Conservation (phyloP, 2,113 vertebrate genomes). For the Notechis scutatus region DNA sequence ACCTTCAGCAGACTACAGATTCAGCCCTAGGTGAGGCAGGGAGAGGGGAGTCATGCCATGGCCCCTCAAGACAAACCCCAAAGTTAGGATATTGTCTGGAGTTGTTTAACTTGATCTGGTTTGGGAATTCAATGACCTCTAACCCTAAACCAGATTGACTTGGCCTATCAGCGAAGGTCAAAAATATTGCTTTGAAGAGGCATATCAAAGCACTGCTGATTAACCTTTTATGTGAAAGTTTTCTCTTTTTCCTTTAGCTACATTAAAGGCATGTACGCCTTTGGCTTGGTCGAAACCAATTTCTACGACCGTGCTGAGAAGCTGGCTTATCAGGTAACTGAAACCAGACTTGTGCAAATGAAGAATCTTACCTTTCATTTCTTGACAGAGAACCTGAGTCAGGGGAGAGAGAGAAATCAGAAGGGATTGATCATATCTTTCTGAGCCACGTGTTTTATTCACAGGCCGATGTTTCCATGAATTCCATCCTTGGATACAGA, state of each 20-base stretch:
- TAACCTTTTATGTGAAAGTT: not conserved
- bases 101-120: not conserved
- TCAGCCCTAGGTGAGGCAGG: not conserved
- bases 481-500: not conserved
- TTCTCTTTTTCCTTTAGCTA: conserved; percentile 71
- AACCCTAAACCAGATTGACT: not conserved
- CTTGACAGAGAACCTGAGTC: not conserved
- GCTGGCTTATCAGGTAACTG: conserved; percentile 83
- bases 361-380: not conserved
- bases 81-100: not conserved
- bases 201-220: not conserved
- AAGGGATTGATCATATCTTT: not conserved
- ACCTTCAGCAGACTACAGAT: not conserved
- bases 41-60: not conserved
- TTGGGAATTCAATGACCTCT: not conserved
- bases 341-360: not conserved
- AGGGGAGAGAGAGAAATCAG: not conserved
- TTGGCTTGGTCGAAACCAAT: conserved; percentile 88
- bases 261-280: conserved; percentile 87
- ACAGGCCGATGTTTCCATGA: not conserved
- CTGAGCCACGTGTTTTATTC: not conserved
- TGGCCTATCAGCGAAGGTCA: no score
- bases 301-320: conserved; percentile 84
- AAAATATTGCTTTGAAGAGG: not conserved
- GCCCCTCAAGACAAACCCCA: not conserved